These are phyloP conservation scores for Cottus gobio DNA, from an alignment of 2,113 vertebrate species.

Conservation along the genomic window DNA sequence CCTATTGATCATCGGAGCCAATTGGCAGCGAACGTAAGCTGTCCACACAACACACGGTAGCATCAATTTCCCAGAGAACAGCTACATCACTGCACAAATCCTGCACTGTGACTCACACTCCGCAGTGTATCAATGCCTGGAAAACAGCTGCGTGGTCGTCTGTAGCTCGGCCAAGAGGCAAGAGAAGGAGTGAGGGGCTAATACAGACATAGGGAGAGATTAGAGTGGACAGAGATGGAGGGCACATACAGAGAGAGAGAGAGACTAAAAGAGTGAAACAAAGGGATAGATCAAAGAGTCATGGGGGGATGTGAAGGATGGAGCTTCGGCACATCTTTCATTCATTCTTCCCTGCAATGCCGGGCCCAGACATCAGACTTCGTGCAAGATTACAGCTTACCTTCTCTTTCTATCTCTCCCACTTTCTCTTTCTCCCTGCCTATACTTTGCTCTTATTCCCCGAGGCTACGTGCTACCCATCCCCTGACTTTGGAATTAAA, in stretches of 20 bases:
- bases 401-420: constrained; percentile 61
- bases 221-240: constrained; percentile 47
- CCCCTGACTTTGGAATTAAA: constrained; percentile 78
- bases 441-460: constrained; percentile 63
- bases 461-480: constrained; percentile 65
- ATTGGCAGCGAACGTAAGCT: constrained; percentile 25
- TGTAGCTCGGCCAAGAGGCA: constrained; percentile 48
- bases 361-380: constrained; percentile 40
- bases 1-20: constrained; percentile 38
- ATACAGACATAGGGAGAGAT: constrained; percentile 54
- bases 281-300: constrained; percentile 60
- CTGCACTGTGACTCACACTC: constrained; percentile 59
- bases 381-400: constrained; percentile 51
- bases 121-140: constrained; percentile 46
- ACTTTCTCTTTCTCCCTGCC: constrained; percentile 32
- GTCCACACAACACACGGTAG: constrained; percentile 8
- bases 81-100: constrained; percentile 42
- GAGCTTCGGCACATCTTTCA: constrained; percentile 44
- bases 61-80: constrained; percentile 31
- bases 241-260: constrained; percentile 31
- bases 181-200: constrained; percentile 14
- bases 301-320: constrained; percentile 31
- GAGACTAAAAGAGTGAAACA: constrained; percentile 38
- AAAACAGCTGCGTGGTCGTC: constrained; percentile 62
- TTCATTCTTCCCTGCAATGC: constrained; percentile 39